Base-by-base conservation (phyloP, 2,113 vertebrate genomes). In the Hippocampus mohnikei region DNA sequence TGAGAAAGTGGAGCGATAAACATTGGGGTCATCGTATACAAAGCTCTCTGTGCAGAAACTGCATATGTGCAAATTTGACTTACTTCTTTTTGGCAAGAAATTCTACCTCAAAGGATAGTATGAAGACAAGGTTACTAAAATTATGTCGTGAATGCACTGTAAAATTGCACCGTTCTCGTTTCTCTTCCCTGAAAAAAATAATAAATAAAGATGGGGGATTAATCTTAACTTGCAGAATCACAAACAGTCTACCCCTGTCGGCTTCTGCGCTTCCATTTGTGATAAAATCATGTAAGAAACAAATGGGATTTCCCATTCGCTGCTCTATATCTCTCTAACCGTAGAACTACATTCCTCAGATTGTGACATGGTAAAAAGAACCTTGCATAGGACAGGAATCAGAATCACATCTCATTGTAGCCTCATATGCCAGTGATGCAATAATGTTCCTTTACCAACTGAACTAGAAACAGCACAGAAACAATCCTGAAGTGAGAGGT, bases 401-500 rank as follows among this genome's bases (percentile, higher is more conserved):
- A 68, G 66, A 61, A 79, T 68, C 50, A 42, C 29, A 74, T 74
- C 33, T 42, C 46, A 46, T 48, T 67, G 8, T 67, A 11, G n/a
- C 37, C 41, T n/a, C 33, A 37, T 37, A 37, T 37, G 33, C 33
- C 33, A 37, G 33, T 37, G 61, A 53, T 53, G 21, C 27, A 55
- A 53, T 56, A 55, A 37, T 67, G 48, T 56, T 18, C 29, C 52
- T 40, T 23, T 55, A 23, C 40, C 75, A 60, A 33, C 62, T 53
- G 27, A 29, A 68, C 55, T 60, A 29, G 66, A 88, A 72, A 74
- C 70, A 75, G 78, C 80, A 44, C 81, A 83, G 78, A 86, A 67
- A 62, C 73, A 69, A 81, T 61, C 41, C 67, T 3, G n/a, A 55
- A 79, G 83, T 87, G 81, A 88, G 75, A 86, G 85, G 87, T 83